Evolutionary conservation across 2,797 vertebrate genomes (phyloP).

Genomic region (Erpetoichthys calabaricus): DNA sequence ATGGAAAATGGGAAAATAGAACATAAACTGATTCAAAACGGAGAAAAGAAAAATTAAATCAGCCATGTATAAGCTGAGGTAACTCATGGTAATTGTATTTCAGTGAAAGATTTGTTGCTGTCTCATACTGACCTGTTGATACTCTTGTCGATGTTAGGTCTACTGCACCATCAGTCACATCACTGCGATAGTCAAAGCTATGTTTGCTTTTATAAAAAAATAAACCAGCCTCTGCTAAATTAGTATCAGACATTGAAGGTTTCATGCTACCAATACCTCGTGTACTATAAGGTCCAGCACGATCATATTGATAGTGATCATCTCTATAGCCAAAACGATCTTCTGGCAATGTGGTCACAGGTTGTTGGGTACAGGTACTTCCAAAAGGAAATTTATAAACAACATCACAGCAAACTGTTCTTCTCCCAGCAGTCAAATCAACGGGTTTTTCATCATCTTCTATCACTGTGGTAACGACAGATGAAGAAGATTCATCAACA

Average conservation of each 20-base stretch:
- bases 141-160: slow-evolving; percentile 88
- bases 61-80: slow-evolving; percentile 53
- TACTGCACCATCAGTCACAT: slow-evolving; percentile 70
- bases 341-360: slow-evolving; percentile 73
- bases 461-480: slow-evolving; percentile 69
- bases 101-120: slow-evolving; percentile 71
- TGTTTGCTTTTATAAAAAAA: slow-evolving; percentile 78
- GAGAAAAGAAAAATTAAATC: slow-evolving; percentile 32
- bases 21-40: slow-evolving; percentile 16
- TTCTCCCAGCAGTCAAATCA: slow-evolving; percentile 83
- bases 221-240: slow-evolving; percentile 68
- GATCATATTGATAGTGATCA: slow-evolving; percentile 72
- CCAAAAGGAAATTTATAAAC: slow-evolving; percentile 93
- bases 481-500: slow-evolving; percentile 61
- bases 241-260: slow-evolving; percentile 74
- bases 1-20: slow-evolving; percentile 34
- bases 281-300: slow-evolving; percentile 52
- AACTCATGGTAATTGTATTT: slow-evolving; percentile 68
- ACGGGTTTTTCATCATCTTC: slow-evolving; percentile 87
- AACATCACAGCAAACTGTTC: slow-evolving; percentile 87
- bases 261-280: slow-evolving; percentile 76
- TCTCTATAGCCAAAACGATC: slow-evolving; percentile 72
- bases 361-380: slow-evolving; percentile 77
- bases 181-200: slow-evolving; percentile 66
- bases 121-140: slow-evolving; percentile 77